A percentile compares a stretch with the other conserved stretches of the same genome.
phyloP scores from a whole-genome alignment of 2,113 vertebrate species.

The Proteles cristata region DNA sequence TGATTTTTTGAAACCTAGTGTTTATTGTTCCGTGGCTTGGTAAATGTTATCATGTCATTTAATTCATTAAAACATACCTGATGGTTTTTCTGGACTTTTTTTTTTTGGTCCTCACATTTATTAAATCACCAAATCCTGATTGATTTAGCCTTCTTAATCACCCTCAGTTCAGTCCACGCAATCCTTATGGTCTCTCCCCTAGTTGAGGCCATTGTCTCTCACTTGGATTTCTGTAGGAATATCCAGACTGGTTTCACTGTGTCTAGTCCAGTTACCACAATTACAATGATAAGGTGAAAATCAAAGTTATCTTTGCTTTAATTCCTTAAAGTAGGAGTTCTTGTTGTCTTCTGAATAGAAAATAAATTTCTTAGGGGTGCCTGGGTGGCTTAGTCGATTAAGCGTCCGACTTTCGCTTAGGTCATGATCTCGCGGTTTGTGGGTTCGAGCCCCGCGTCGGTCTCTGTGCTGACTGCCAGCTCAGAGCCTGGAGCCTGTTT shows the following conservation, averaged over 20 bases:
- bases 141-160: not conserved
- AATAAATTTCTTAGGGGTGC: not conserved
- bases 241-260: not conserved
- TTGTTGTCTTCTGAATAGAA: not conserved
- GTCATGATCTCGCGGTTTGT: too few relatives aligned
- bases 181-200: not conserved
- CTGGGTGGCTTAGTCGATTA: too few relatives aligned
- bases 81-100: not conserved
- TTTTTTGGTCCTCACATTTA: not conserved
- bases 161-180: not conserved
- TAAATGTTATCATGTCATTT: not conserved
- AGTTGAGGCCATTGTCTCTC: not conserved
- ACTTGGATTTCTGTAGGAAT: not conserved
- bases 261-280: not conserved
- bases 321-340: not conserved
- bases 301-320: not conserved
- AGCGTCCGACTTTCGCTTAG: too few relatives aligned
- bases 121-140: not conserved
- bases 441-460: too few relatives aligned
- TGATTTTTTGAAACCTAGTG: not conserved
- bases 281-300: not conserved
- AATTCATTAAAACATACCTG: not conserved
- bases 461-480: too few relatives aligned
- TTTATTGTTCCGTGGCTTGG: constrained; percentile 1
- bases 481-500: too few relatives aligned